Evolutionary conservation across 2,888 invertebrate species (phyloP).

Genomic region (Morpho helenor): DNA sequence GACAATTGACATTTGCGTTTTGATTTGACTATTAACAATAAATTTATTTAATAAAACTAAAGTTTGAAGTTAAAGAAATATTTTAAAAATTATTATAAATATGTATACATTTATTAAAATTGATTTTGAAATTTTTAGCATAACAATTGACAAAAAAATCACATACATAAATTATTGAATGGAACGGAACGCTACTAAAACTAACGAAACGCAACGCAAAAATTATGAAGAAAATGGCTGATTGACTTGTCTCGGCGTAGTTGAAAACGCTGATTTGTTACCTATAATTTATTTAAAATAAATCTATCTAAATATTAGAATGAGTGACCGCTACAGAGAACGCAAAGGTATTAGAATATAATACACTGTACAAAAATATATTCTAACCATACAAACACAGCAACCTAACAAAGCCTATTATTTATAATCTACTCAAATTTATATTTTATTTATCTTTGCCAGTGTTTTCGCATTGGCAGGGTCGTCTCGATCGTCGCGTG

Average conservation of each 20-base stretch:
- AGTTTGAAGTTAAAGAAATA: no score
- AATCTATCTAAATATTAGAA: conserved; percentile 21
- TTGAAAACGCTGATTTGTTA: conserved; percentile 6
- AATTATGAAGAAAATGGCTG: conserved; percentile 16
- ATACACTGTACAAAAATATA: conserved; percentile 3
- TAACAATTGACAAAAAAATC: no score
- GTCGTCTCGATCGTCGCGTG: conserved; percentile 79
- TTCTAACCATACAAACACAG: neutral
- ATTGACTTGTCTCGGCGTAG: conserved; percentile 11
- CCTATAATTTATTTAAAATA: no score
- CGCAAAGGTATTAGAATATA: conserved; percentile 59
- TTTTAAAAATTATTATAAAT: no score
- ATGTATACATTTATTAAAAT: no score
- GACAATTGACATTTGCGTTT: neutral
- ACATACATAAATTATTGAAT: no score
- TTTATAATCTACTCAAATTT: conserved; percentile 39
- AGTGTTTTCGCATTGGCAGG: conserved; percentile 88
- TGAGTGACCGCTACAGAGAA: conserved; percentile 54
- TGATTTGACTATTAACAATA: neutral
- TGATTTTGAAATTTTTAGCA: no score
- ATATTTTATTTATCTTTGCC: conserved; percentile 81
- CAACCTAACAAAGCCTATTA: conserved; percentile 15
- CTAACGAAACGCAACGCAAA: neutral
- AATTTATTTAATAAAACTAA: no score
- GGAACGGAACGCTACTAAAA: neutral